phyloP scores from a whole-genome alignment of 2,113 vertebrate genomes.

The Hippopotamus amphibius region DNA sequence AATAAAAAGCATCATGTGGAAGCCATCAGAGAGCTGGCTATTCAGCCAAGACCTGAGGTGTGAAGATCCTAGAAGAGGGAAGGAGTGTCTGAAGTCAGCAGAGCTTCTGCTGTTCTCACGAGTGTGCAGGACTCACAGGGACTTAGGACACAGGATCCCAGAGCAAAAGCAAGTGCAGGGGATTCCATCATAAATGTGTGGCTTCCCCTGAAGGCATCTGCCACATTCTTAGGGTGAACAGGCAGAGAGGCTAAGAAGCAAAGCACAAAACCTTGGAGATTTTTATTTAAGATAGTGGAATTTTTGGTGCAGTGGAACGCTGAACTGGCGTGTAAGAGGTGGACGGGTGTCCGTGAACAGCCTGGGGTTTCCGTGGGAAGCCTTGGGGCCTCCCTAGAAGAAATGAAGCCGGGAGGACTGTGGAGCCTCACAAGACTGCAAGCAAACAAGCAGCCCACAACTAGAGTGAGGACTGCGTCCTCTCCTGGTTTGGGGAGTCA shows the following conservation, averaged over 20 bases:
- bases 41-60: not conserved
- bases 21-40: not conserved
- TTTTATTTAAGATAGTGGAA: not conserved
- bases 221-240: too few relatives aligned
- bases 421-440: rapidly evolving
- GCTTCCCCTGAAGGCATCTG: rapidly evolving
- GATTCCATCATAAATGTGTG: rapidly evolving
- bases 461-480: rapidly evolving
- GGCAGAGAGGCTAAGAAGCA: not conserved
- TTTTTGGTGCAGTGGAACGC: not conserved
- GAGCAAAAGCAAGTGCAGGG: not conserved
- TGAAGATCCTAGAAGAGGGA: not conserved
- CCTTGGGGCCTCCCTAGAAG: not conserved
- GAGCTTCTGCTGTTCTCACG: rapidly evolving
- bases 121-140: rapidly evolving
- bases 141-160: not conserved
- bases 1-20: too few relatives aligned
- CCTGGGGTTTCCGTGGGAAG: not conserved
- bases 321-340: too few relatives aligned
- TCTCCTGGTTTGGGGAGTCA: rapidly evolving
- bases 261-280: not conserved
- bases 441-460: rapidly evolving
- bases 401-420: rapidly evolving
- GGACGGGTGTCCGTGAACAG: rapidly evolving
- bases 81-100: not conserved